phyloP scores from a whole-genome alignment of 2,113 vertebrate species.

The Lepidothrix coronata region DNA sequence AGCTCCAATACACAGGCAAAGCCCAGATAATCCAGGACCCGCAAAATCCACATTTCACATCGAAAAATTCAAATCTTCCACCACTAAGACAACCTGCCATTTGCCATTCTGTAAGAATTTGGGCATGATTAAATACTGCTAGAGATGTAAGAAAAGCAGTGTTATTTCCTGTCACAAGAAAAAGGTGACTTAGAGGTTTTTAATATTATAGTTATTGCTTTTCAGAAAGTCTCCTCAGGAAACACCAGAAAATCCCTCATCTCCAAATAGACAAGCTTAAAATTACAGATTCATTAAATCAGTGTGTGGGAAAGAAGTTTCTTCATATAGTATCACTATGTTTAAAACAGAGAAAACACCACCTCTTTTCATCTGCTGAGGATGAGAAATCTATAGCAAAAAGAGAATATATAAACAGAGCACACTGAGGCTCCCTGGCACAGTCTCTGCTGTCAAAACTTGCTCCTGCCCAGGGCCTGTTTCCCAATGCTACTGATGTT shows the following conservation, averaged over 20 bases:
- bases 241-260: conserved; percentile 48
- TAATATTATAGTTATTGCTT: conserved; percentile 65
- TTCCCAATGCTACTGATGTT: background rate
- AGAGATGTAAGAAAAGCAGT: conserved; percentile 29
- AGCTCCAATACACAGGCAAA: background rate
- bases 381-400: conserved; percentile 27
- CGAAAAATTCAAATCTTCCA: conserved; percentile 34
- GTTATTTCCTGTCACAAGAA: conserved; percentile 66
- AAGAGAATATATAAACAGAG: conserved; percentile 58
- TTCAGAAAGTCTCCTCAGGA: conserved; percentile 58
- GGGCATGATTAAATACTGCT: conserved; percentile 48
- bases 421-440: background rate
- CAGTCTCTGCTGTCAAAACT: conserved; percentile 12
- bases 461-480: background rate
- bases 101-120: conserved; percentile 57
- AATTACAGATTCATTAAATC: conserved; percentile 37
- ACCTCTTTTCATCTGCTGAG: conserved; percentile 13
- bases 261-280: conserved; percentile 28
- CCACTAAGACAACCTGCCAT: conserved; percentile 36
- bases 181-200: conserved; percentile 52
- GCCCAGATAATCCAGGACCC: conserved; percentile 25
- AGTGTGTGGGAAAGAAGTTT: background rate
- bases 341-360: conserved; percentile 15
- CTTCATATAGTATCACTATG: conserved; percentile 12
- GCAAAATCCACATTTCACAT: conserved; percentile 11